phyloP scores from a whole-genome alignment of 2,888 invertebrate species.

The Rhabditophanes sp. region DNA sequence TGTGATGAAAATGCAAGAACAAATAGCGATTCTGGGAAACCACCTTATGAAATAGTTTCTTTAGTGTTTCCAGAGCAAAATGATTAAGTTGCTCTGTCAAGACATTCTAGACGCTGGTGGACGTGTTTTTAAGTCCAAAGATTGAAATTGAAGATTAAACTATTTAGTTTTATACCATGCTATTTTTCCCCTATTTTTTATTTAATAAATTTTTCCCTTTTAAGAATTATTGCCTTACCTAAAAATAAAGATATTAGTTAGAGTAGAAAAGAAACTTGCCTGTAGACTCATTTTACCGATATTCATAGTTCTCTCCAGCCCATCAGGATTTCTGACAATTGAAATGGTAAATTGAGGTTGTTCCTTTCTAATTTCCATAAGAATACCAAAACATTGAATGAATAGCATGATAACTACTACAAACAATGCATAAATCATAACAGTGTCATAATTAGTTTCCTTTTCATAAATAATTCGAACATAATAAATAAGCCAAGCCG shows the following conservation, averaged over 20 bases:
- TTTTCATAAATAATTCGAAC: conserved; percentile 56
- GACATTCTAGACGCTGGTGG: too few relatives aligned
- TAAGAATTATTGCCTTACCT: too few relatives aligned
- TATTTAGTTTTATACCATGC: too few relatives aligned
- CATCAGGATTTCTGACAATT: conserved; percentile 76
- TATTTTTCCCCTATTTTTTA: too few relatives aligned
- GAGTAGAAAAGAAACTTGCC: conserved; percentile 10
- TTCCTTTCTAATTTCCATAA: conserved; percentile 78
- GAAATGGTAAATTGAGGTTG: conserved; percentile 61
- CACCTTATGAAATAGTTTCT: too few relatives aligned
- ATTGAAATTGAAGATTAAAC: too few relatives aligned
- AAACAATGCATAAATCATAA: conserved; percentile 69
- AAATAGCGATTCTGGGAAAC: too few relatives aligned
- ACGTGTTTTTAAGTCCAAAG: too few relatives aligned
- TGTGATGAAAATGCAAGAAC: too few relatives aligned
- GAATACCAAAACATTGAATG: conserved; percentile 52
- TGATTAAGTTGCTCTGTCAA: too few relatives aligned
- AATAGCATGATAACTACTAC: conserved; percentile 54
- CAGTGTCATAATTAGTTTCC: conserved; percentile 8
- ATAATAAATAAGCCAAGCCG: conserved; percentile 93
- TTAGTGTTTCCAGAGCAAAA: too few relatives aligned
- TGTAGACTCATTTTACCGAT: conserved; percentile 22
- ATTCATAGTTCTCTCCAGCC: conserved; percentile 7
- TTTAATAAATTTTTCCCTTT: too few relatives aligned
- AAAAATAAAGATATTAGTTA: neutral